phyloP scores from a whole-genome alignment of 2,888 invertebrate genomes.

The Microdon myrmicae region DNA sequence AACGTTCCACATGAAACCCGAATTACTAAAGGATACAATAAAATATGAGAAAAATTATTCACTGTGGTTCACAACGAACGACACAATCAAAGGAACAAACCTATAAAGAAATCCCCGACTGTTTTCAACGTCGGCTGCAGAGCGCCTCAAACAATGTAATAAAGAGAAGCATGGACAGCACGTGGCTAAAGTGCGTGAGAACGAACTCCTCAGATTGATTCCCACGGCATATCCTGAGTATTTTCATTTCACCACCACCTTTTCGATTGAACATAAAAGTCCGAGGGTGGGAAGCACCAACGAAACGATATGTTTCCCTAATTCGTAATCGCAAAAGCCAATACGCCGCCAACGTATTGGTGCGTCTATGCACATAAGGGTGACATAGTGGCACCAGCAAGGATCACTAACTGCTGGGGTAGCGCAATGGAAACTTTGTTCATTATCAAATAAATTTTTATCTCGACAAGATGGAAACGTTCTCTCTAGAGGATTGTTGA shows the following conservation, averaged over 20 bases:
- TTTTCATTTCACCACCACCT: conserved; percentile 22
- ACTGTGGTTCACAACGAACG: conserved; percentile 21
- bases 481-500: conserved; percentile 31
- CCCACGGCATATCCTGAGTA: conserved; percentile 57
- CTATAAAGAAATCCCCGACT: too few species aligned
- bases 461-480: conserved; percentile 25
- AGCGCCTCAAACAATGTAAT: conserved; percentile 35
- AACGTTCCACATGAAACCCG: too few species aligned
- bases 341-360: neutral
- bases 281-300: conserved; percentile 16
- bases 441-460: conserved; percentile 37
- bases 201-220: conserved; percentile 63
- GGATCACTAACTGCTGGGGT: conserved; percentile 3
- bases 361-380: conserved; percentile 14
- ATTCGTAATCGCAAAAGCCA: neutral
- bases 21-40: too few species aligned
- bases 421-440: conserved; percentile 12
- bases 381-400: too few species aligned
- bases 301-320: neutral
- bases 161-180: conserved; percentile 60
- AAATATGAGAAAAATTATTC: conserved; percentile 22
- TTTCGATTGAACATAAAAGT: neutral
- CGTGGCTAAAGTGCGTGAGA: conserved; percentile 66
- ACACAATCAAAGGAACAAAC: too few species aligned
- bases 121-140: conserved; percentile 23